phyloP scores from a whole-genome alignment of 2,888 invertebrate species.

The Eubasilissa splendida region DNA sequence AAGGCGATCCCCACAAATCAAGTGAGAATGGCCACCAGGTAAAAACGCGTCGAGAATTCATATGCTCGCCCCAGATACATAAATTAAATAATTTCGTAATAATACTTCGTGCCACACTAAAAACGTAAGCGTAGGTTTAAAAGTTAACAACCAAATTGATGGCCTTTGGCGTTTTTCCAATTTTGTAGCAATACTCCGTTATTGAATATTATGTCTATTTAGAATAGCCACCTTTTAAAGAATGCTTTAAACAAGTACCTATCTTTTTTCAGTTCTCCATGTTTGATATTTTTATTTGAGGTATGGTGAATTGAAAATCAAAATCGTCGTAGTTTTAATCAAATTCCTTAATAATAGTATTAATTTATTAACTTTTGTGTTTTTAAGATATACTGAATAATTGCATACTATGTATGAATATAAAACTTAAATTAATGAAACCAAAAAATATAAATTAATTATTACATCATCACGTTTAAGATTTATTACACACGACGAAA shows the following conservation, averaged over 20 bases:
- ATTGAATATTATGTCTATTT: slow-evolving; percentile 19
- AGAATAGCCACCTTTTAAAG: background rate
- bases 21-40: background rate
- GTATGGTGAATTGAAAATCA: too few relatives aligned
- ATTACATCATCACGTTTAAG: too few relatives aligned
- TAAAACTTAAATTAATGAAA: background rate
- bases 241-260: too few relatives aligned
- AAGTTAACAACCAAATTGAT: background rate
- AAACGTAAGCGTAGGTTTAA: background rate
- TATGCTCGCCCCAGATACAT: slow-evolving; percentile 13
- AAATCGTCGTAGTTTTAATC: too few relatives aligned
- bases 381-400: too few relatives aligned
- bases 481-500: too few relatives aligned
- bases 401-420: background rate
- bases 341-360: too few relatives aligned
- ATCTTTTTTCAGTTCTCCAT: too few relatives aligned
- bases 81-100: slow-evolving; percentile 31
- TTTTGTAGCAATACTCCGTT: background rate
- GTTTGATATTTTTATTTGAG: too few relatives aligned
- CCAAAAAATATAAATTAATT: too few relatives aligned
- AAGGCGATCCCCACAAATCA: background rate
- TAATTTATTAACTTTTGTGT: too few relatives aligned
- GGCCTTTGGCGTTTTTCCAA: slow-evolving; percentile 14
- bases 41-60: slow-evolving; percentile 3
- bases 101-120: slow-evolving; percentile 16